Evolutionary conservation across 2,888 invertebrate genomes (phyloP), one percentile per base, ranked within the genome.

Genomic region (Acronicta aceris): DNA sequence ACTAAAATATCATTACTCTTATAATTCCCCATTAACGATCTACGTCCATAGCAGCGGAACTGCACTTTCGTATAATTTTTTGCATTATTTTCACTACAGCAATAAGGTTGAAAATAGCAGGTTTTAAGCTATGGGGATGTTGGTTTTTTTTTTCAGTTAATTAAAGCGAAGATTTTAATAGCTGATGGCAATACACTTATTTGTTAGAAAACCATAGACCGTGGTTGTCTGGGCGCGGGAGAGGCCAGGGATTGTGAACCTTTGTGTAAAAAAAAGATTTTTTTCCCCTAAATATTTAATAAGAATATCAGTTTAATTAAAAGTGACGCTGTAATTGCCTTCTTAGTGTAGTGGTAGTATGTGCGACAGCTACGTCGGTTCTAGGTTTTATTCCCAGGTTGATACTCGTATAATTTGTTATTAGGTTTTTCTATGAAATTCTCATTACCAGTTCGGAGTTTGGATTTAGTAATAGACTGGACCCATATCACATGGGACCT

Each of bases 171-270:
- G 88, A 84, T 85, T 84, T 84, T 87, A 83, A 86, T 87, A 86
- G 82, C 62, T 71, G 83, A 86, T 86, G 86, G 87, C 81, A 83
- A 85, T 85, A 82, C 76, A 75, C 82, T 84, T 89, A 87, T 89
- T 86, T 87, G 88, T 89, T 85, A 84, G 83, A 76, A 81, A 89
- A 82, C 79, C 87, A 88, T 77, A 63, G 76, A 88, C 82, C 90
- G 88, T 90, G 81, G 74, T 78, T 73, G 74, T 79, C 76, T 82
- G 81, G 78, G 74, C 73, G 72, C 56, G 59, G 74, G 67, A 75
- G 73, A 73, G 70, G 58, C 50, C 84, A 85, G 88, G 65, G 59
- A 77, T 81, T 33, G 58, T 10, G 50, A 75, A 78, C 76, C 46
- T 60, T 74, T 60, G 33, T 33, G n/a, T 21, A 21, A 21, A 21